Percentiles rank a stretch among this genome's conserved stretches.
phyloP scores from a whole-genome alignment of 1,140 invertebrate species.

The Cyclina sinensis region DNA sequence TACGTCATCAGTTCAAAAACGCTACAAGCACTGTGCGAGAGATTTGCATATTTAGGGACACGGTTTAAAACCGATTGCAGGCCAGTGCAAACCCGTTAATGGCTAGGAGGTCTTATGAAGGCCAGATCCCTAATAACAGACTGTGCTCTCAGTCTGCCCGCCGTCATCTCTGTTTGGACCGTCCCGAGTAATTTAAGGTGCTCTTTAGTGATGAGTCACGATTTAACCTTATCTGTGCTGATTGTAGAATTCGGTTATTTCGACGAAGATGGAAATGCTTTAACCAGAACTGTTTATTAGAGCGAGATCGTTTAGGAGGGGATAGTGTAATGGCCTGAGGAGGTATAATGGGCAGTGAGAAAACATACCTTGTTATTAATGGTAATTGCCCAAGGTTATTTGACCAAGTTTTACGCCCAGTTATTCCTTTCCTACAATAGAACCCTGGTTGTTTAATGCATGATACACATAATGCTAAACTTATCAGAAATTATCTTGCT shows the following conservation, averaged over 20 bases:
- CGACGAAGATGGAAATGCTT: too few relatives aligned
- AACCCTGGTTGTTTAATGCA: neutral
- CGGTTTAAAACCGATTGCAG: neutral
- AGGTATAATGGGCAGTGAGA: neutral
- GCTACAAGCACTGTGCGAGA: neutral
- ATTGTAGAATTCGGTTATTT: neutral
- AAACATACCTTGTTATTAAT: constrained; percentile 32
- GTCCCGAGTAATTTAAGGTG: too few relatives aligned
- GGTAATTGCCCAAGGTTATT: neutral
- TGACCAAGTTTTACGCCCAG: neutral
- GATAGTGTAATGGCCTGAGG: neutral
- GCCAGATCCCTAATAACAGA: neutral
- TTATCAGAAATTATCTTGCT: neutral
- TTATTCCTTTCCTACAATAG: constrained; percentile 16
- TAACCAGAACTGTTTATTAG: neutral
- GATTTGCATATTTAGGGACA: neutral
- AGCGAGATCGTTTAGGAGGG: neutral
- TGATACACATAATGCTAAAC: neutral
- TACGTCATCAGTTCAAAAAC: constrained; percentile 4
- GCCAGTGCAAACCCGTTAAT: neutral
- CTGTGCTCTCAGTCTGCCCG: neutral
- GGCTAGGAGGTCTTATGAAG: neutral
- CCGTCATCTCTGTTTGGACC: constrained; percentile 6
- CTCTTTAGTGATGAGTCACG: neutral
- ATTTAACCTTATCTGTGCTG: neutral